Base-by-base conservation (phyloP, 1,140 invertebrate genomes). In the Nilaparvata lugens region DNA sequence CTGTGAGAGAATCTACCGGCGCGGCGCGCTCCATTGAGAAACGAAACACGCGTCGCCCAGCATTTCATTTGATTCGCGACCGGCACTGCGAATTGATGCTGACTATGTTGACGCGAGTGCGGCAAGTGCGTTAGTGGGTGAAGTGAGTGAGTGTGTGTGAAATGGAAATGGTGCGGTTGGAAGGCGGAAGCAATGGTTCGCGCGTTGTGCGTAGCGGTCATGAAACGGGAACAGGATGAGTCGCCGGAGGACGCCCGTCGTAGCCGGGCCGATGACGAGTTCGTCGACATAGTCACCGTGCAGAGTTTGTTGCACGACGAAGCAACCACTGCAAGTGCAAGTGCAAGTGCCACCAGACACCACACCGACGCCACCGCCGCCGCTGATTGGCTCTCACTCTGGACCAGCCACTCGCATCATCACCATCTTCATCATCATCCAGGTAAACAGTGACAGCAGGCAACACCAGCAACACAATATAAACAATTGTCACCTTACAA, bases 191-290 rank as follows among this genome's bases (percentile, higher is more conserved):
- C 7, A 35, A 35, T 35, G 31, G 31, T 35, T 35, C 31, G 2
- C 4, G 31, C 31, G 31, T 35, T 35, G 31, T 35, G 31, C 9
- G 31, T 35, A 35, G 31, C 31, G 31, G 52, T 52, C n/a, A 55
- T 55, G 59, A 53, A 54, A 19, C 42, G 59, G 48, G 52, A 60
- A 31, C 19, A n/a, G 14, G 59, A 38, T 52, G 59, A 60, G 56
- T 40, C 25, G 24, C 24, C 23, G 28, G 31, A 24, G 59, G 51
- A 55, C 23, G n/a, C 4, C 18, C 54, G 14, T 9, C 16, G 18
- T n/a, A 6, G 4, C 21, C 25, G 31, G 31, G 31, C 31, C 31
- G 31, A 35, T 11, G 43, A 51, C 21, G 58, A 59, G 45, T 60
- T 60, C 23, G 51, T 60, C 6, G 59, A 60, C 24, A 60, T 60